Conservation (phyloP, 92 coral and sea anemone species). For the Nematostella vectensis region DNA sequence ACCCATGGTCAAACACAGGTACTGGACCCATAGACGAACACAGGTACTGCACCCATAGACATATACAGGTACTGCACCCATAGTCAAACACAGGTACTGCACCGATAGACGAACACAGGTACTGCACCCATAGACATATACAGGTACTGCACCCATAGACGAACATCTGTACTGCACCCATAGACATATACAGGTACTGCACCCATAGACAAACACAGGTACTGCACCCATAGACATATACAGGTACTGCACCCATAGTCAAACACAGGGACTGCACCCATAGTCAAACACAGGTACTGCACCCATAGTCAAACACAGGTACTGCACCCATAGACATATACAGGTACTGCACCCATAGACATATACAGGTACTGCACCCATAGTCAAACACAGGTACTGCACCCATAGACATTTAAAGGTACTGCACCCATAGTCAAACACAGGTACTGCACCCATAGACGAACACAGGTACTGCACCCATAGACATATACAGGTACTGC, state of each 20-base stretch:
- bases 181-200: conserved; percentile 34
- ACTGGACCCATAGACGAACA: neutral
- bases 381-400: neutral
- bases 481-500: neutral
- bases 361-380: conserved; percentile 23
- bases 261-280: conserved; percentile 70
- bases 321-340: neutral
- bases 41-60: conserved; percentile 84
- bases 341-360: conserved; percentile 65
- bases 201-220: neutral
- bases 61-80: conserved; percentile 69
- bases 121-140: neutral
- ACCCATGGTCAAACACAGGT: neutral
- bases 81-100: conserved; percentile 34
- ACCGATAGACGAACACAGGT: neutral
- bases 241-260: conserved; percentile 84
- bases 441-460: conserved; percentile 64
- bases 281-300: conserved; percentile 34
- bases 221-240: neutral
- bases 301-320: neutral
- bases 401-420: no score
- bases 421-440: conserved; percentile 76
- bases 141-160: conserved; percentile 84
- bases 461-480: conserved; percentile 24
- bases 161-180: conserved; percentile 67